These are phyloP conservation scores for Cephus pulcher DNA, from an alignment of 2,888 invertebrate genomes.

Conservation along the genomic window DNA sequence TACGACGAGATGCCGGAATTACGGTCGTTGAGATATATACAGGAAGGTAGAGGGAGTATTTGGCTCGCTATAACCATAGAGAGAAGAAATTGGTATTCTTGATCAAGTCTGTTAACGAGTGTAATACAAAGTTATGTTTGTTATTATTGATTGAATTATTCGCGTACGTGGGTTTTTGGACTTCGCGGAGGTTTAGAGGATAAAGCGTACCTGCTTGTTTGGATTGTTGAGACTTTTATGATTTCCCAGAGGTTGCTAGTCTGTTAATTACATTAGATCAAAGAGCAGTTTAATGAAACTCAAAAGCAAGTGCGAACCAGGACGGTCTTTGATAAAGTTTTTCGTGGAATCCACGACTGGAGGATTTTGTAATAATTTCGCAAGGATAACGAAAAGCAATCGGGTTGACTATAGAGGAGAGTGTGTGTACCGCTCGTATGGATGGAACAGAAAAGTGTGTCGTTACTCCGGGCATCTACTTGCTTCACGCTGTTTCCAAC, in stretches of 20 bases:
- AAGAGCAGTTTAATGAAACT: constrained; percentile 43
- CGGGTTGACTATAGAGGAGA: neutral
- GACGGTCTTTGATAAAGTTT: neutral
- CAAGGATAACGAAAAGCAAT: neutral
- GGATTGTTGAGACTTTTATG: neutral
- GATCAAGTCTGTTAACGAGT: too few relatives aligned
- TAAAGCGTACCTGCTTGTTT: neutral
- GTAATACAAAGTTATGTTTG: neutral
- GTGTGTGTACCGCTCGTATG: neutral
- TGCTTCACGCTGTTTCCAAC: neutral
- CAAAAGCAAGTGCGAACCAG: constrained; percentile 16
- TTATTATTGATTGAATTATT: neutral
- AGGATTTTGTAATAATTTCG: neutral
- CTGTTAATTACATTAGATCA: constrained; percentile 46
- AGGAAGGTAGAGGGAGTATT: neutral
- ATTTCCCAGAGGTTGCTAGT: constrained; percentile 12
- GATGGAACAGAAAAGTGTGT: neutral
- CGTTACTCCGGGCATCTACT: neutral
- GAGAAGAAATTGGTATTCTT: too few relatives aligned
- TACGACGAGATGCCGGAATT: neutral
- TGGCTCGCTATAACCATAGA: neutral
- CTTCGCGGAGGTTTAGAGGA: neutral
- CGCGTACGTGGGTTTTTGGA: neutral
- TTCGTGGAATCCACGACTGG: neutral
- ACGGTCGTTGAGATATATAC: neutral